These are phyloP conservation scores for Trissoscelio sp. DNA, from an alignment of 2,888 invertebrate species.

Conservation along the genomic window DNA sequence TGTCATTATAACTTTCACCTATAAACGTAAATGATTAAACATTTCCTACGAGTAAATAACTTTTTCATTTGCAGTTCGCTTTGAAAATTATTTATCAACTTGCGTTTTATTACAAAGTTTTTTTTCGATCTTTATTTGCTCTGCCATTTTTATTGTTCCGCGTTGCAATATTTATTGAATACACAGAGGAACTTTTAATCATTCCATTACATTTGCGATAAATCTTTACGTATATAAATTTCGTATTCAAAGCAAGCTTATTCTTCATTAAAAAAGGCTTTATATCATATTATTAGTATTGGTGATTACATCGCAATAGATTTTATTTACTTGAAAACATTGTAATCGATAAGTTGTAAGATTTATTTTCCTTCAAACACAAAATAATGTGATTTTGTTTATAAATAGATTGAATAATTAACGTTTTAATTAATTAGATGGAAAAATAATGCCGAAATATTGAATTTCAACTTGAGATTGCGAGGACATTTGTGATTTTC, in stretches of 20 bases:
- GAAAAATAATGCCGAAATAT: constrained; percentile 8
- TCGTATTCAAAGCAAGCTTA: constrained; percentile 12
- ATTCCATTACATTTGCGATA: constrained; percentile 1
- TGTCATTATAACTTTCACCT: background rate
- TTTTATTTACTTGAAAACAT: background rate
- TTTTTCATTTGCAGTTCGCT: too few species aligned
- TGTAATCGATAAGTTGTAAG: background rate
- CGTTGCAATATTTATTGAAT: background rate
- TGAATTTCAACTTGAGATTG: too few species aligned
- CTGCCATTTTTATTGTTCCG: too few species aligned
- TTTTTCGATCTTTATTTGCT: too few species aligned
- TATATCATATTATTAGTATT: background rate
- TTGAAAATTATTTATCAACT: too few species aligned
- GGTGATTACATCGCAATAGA: background rate
- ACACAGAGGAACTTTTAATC: background rate
- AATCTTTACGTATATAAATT: constrained; percentile 5
- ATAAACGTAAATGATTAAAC: constrained; percentile 1
- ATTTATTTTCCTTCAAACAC: background rate
- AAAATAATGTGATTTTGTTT: background rate
- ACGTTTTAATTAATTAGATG: too few species aligned
- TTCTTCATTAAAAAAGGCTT: constrained; percentile 15
- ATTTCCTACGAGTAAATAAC: too few species aligned
- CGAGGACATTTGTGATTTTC: too few species aligned
- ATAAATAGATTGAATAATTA: too few species aligned
- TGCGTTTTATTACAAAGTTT: background rate